Percentiles rank a stretch among this genome's conserved stretches.
Evolutionary conservation across 2,888 invertebrate genomes (phyloP).

Genomic region (Nymphalis c-album): DNA sequence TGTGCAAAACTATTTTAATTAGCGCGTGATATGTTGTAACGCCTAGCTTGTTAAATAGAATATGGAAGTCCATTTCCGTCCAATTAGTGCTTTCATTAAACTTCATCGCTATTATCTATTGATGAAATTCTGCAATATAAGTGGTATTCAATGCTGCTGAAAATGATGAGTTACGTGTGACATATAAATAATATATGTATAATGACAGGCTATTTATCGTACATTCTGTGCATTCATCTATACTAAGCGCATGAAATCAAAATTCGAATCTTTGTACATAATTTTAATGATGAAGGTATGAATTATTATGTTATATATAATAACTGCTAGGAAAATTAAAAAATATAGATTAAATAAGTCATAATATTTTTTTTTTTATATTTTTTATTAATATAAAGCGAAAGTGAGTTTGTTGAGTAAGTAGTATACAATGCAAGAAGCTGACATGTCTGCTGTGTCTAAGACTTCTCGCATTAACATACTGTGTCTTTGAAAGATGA

Average conservation of each 20-base stretch:
- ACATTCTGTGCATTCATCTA: too few relatives aligned
- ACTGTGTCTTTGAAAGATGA: background rate
- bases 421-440: background rate
- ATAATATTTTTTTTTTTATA: too few relatives aligned
- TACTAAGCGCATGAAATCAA: too few relatives aligned
- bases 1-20: too few relatives aligned
- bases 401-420: too few relatives aligned
- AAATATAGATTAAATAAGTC: too few relatives aligned
- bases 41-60: background rate
- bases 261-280: too few relatives aligned
- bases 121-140: background rate
- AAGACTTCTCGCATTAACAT: background rate
- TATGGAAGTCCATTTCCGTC: background rate
- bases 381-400: too few relatives aligned
- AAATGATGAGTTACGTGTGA: background rate
- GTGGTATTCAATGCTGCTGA: background rate
- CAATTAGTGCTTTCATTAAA: slow-evolving; percentile 2
- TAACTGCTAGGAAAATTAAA: too few relatives aligned
- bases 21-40: background rate
- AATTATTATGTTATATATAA: too few relatives aligned
- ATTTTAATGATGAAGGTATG: too few relatives aligned
- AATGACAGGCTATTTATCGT: background rate
- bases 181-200: background rate
- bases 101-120: slow-evolving; percentile 3
- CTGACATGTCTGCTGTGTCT: background rate